These are phyloP conservation scores for Mallateleia sp. DNA, from an alignment of 2,888 invertebrate genomes.

Conservation along the genomic window DNA sequence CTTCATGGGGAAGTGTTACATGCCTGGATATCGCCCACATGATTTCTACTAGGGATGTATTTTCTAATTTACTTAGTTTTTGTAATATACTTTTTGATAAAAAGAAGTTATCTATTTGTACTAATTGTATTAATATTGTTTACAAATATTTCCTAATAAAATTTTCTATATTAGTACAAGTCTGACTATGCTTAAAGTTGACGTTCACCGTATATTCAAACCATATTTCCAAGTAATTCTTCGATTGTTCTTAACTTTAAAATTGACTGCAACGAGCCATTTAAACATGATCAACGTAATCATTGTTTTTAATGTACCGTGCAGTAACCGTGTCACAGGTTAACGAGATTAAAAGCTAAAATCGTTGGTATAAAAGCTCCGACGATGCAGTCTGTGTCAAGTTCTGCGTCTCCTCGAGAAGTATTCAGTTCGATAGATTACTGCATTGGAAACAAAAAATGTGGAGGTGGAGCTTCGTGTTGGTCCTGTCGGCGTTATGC, in stretches of 20 bases:
- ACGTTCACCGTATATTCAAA: too few species aligned
- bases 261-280: slow-evolving; percentile 34
- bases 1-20: too few species aligned
- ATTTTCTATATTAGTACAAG: too few species aligned
- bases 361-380: slow-evolving; percentile 82
- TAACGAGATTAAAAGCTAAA: slow-evolving; percentile 80
- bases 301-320: slow-evolving; percentile 64
- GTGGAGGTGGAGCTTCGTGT: slow-evolving; percentile 84
- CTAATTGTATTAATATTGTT: too few species aligned
- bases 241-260: slow-evolving; percentile 7
- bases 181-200: too few species aligned
- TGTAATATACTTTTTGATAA: too few species aligned
- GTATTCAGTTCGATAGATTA: slow-evolving; percentile 55
- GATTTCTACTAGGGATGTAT: too few species aligned
- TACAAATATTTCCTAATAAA: too few species aligned
- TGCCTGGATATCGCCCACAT: too few species aligned
- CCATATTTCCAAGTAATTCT: neutral
- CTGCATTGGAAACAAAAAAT: slow-evolving; percentile 74
- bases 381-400: slow-evolving; percentile 38
- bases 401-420: slow-evolving; percentile 67
- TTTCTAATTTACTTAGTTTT: too few species aligned
- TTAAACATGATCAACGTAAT: slow-evolving; percentile 58
- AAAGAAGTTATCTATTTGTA: too few species aligned
- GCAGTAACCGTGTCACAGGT: slow-evolving; percentile 75
- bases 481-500: slow-evolving; percentile 84